phyloP scores from a whole-genome alignment of 2,797 vertebrate genomes.

The Heterohyrax brucei region DNA sequence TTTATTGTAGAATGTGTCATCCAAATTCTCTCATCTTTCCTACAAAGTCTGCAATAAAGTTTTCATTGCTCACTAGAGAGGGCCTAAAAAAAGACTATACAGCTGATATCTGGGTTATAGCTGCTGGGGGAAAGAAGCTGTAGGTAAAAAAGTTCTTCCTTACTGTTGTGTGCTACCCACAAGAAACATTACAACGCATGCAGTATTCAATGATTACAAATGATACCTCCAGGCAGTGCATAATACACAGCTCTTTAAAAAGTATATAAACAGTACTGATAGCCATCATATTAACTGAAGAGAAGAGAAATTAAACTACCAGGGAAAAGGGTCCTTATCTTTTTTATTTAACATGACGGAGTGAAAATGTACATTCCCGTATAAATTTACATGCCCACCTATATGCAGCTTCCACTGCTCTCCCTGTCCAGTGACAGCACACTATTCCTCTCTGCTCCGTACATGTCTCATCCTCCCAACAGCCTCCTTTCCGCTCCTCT shows the following conservation, averaged over 20 bases:
- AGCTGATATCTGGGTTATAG: conserved; percentile 67
- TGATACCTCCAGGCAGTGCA: background rate
- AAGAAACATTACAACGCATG: conserved; percentile 22
- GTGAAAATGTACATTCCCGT: no score
- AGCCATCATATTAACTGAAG: conserved; percentile 31
- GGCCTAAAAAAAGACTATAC: conserved; percentile 26
- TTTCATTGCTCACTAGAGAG: conserved; percentile 66
- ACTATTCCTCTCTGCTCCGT: no score
- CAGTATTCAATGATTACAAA: conserved; percentile 73
- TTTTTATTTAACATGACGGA: no score
- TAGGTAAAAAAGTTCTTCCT: background rate
- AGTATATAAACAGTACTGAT: conserved; percentile 3
- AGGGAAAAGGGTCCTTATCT: conserved; percentile 22
- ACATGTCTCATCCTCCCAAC: no score
- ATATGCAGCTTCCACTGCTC: no score
- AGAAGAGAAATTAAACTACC: conserved; percentile 31
- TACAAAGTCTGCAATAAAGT: conserved; percentile 64
- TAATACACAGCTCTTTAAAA: conserved; percentile 55
- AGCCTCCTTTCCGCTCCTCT: no score
- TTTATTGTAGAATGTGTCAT: background rate
- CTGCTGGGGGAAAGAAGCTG: conserved; percentile 8
- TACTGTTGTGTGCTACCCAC: conserved; percentile 3
- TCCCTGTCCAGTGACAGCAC: no score
- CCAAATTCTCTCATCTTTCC: background rate
- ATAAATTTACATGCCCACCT: no score